phyloP scores from a whole-genome alignment of 2,888 invertebrate genomes.

The Drosophila silvestris region DNA sequence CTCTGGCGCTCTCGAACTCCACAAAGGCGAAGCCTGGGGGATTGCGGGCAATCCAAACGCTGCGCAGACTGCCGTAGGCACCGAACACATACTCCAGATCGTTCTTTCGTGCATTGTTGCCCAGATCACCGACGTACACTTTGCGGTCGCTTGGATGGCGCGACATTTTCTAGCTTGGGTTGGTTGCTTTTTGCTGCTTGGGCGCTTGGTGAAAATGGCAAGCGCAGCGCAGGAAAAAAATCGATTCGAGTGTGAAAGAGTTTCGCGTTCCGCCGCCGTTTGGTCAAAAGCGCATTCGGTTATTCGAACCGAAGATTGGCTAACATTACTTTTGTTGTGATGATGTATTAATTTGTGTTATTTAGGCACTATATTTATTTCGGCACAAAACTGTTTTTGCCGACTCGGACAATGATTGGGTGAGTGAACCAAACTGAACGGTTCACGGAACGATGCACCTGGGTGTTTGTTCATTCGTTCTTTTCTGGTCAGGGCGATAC shows the following conservation, averaged over 20 bases:
- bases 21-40: conserved; percentile 97
- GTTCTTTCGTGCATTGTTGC: conserved; percentile 95
- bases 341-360: conserved; percentile 37
- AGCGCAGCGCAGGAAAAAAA: conserved; percentile 69
- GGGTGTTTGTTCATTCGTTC: conserved; percentile 6
- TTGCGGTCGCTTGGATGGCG: conserved; percentile 92
- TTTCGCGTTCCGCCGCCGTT: conserved; percentile 43
- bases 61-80: conserved; percentile 95
- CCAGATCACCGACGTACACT: conserved; percentile 98
- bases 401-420: conserved; percentile 59
- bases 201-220: conserved; percentile 57
- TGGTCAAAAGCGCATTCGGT: conserved; percentile 36
- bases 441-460: conserved; percentile 29
- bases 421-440: conserved; percentile 38
- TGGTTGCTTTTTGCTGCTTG: conserved; percentile 54
- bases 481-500: conserved; percentile 12
- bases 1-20: conserved; percentile 95
- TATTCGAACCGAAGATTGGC: conserved; percentile 40
- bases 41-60: conserved; percentile 99
- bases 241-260: conserved; percentile 63
- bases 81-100: conserved; percentile 97
- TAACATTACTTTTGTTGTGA: conserved; percentile 51
- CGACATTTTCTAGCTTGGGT: conserved; percentile 71
- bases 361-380: conserved; percentile 67
- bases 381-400: conserved; percentile 75